phyloP scores from a whole-genome alignment of 1,140 invertebrate species.

The Arion vulgaris region DNA sequence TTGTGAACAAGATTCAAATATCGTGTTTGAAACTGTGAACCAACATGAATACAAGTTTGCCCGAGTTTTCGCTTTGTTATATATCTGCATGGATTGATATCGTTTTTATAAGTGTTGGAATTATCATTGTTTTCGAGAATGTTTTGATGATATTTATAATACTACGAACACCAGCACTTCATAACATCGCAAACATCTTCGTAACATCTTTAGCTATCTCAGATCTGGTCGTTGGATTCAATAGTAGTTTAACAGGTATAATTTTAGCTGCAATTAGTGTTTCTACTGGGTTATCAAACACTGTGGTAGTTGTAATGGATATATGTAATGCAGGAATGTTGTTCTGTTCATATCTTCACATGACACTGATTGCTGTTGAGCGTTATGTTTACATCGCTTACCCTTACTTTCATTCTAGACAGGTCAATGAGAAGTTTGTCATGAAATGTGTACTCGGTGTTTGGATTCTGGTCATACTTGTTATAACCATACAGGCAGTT shows the following conservation, averaged over 20 bases:
- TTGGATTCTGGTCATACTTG: neutral
- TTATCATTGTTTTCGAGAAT: neutral
- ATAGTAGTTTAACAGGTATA: neutral
- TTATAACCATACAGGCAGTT: neutral
- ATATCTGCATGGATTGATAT: neutral
- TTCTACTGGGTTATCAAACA: neutral
- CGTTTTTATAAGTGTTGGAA: neutral
- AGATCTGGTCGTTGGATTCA: neutral
- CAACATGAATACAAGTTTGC: no score
- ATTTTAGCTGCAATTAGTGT: neutral
- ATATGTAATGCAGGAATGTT: neutral
- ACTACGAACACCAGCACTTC: neutral
- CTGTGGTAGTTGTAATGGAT: neutral
- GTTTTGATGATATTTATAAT: neutral
- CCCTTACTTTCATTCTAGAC: neutral
- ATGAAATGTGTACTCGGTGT: neutral
- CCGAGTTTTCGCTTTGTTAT: no score
- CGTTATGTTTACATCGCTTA: neutral
- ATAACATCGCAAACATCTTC: neutral
- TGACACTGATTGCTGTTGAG: neutral
- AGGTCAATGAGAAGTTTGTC: neutral
- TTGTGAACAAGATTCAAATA: no score
- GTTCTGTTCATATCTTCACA: neutral
- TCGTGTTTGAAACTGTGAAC: no score
- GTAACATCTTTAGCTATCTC: neutral